phyloP scores from a whole-genome alignment of 53 echinoderm and acorn worm genomes.

The Pentamera pediparva region DNA sequence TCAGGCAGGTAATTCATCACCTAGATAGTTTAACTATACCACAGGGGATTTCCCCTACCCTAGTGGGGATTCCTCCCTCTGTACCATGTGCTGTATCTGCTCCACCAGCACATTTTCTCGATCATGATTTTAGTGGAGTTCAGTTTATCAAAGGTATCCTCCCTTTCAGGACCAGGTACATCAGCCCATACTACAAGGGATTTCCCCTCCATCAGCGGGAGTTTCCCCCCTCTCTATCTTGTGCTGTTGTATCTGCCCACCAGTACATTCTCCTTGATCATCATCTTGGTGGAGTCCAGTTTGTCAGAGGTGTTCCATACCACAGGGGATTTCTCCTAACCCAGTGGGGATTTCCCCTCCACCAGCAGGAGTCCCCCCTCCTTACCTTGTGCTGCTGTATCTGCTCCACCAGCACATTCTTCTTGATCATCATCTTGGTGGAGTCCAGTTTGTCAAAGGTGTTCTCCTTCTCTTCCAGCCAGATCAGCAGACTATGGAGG shows the following conservation, averaged over 20 bases:
- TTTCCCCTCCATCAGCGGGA: too few species aligned
- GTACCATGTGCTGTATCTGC: too few species aligned
- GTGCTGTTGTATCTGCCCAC: constrained; percentile 86
- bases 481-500: constrained; percentile 87
- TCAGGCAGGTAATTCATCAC: too few species aligned
- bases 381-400: constrained; percentile 90
- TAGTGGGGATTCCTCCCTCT: too few species aligned
- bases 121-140: constrained; percentile 65
- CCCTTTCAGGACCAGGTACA: too few species aligned
- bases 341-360: neutral
- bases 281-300: constrained; percentile 67
- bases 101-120: too few species aligned
- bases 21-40: too few species aligned
- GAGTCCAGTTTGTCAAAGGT: constrained; percentile 78
- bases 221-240: constrained; percentile 43
- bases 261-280: constrained; percentile 78
- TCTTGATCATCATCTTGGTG: constrained; percentile 75
- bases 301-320: constrained; percentile 74
- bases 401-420: constrained; percentile 87
- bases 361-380: neutral
- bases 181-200: too few species aligned
- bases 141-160: constrained; percentile 72
- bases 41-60: too few species aligned
- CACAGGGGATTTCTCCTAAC: too few species aligned
- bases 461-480: constrained; percentile 98